Evolutionary conservation across 2,888 invertebrate genomes (phyloP), one percentile per base, ranked within the genome.

Genomic region (Drosophila yooni): DNA sequence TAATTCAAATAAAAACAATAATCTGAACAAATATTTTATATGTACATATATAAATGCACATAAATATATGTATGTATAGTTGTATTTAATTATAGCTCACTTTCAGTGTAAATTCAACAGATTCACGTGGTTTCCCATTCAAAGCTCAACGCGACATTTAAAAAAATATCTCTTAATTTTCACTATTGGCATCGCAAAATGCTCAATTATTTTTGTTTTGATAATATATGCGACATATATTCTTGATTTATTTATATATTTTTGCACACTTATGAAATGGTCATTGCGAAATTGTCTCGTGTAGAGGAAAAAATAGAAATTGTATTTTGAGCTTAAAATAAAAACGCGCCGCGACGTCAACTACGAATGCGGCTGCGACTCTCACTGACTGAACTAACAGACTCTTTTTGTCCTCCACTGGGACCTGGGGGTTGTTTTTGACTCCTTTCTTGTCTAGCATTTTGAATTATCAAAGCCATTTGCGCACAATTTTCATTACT

Each of bases 241-340:
- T 71, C 59, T 48, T 52, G 29, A 74, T 60, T 70, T 74, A 69
- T 79, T 75, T 77, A 79, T 77, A 79, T 59, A 59, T 57, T 54
- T 59, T 31, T 43, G 61, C 65, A 27, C 48, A 51, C 63, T 67
- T 59, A 66, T 67, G 60, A 67, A 61, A 64, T 50, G 56, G 60
- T 11, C 66, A 67, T 33, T 27, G 46, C 60, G 57, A 60, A 46
- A 69, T 66, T 56, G 68, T 38, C 67, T 43, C 40, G 36, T 38
- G 60, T 36, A 13, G 21, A 60, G n/a, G 29, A 36, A 50, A 61
- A 61, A 72, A 25, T 25, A 58, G 15, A 60, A 50, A 40, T 43
- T 59, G 18, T 52, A 50, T 65, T 43, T 58, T 56, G 58, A 52
- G 76, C 52, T 54, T 34, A 62, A 79, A 79, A 65, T 62, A 65